phyloP scores from a whole-genome alignment of 2,888 invertebrate genomes.

The Torymus auratus region DNA sequence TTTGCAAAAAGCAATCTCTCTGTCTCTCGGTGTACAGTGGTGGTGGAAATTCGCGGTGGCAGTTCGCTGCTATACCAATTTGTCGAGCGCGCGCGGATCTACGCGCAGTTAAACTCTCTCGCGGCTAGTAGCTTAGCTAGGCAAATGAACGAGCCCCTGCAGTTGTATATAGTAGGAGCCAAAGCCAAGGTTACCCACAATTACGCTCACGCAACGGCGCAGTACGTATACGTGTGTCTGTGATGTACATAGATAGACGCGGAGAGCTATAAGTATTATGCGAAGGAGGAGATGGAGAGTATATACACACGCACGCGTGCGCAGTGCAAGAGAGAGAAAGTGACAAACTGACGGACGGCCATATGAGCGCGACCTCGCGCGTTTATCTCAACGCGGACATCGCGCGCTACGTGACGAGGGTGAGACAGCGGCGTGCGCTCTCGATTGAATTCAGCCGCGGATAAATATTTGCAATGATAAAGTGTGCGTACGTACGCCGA shows the following conservation, averaged over 20 bases:
- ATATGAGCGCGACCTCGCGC: no score
- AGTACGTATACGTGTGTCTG: no score
- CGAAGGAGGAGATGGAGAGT: not conserved
- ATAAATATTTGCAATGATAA: no score
- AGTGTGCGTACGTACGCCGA: no score
- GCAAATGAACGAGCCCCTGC: conserved; percentile 29
- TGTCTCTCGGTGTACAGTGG: no score
- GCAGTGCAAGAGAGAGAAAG: conserved; percentile 8
- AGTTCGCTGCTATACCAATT: conserved; percentile 15
- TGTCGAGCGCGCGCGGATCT: conserved; percentile 58
- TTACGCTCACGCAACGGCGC: conserved; percentile 62
- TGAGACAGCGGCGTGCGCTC: no score
- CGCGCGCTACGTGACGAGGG: no score
- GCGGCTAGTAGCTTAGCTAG: conserved; percentile 41
- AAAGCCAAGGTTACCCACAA: conserved; percentile 67
- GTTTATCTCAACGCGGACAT: no score
- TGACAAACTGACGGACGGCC: conserved; percentile 4
- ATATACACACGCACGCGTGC: not conserved
- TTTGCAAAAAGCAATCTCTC: no score
- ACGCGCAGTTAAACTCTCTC: conserved; percentile 62
- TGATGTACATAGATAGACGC: not conserved
- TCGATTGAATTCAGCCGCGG: no score
- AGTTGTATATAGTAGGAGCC: conserved; percentile 27
- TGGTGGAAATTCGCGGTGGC: no score
- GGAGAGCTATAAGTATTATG: not conserved